Base-by-base conservation (phyloP, 2,113 vertebrate species). In the Catharus bicknelli region DNA sequence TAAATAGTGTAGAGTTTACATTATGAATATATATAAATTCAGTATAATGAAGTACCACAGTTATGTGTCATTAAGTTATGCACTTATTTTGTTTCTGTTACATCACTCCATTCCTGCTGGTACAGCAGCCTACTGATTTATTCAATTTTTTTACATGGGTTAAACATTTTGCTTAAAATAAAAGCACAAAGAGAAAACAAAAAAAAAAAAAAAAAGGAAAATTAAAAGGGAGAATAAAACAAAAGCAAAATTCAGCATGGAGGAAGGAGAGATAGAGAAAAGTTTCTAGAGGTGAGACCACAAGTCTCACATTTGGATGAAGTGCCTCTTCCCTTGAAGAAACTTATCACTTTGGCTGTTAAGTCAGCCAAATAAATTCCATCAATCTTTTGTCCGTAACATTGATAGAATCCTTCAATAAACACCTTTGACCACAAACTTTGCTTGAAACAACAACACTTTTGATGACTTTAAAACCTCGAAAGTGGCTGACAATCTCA, bases 181-280 rank as follows among this genome's bases (percentile, higher is more conserved):
- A 61, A 86, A 85, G 22, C 34, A 72, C 7, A 57, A 27, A 59
- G 13, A 83, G 20, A 50, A 68, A 86, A 43, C 5, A 67, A 51
- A 26, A 63, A 77, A 80, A 48, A n/a, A n/a, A 47, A 70, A 61
- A 86, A 85, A 79, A 47, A 16, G 7, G 7, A 45, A 23, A 19
- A 67, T 25, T 19, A 43, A 13, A 1, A 9, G 8, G 0, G 3
- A 8, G 6, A 43, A 22, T 13, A 25, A 51, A 45, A 36, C 9
- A 47, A 42, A 78, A 18, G 7, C 27, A 61, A 78, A 69, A 26
- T 70, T 27, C 14, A 51, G 29, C 27, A 83, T 15, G 13, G 30
- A 13, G 61, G 26, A 75, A 4, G 10, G 23, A 61, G 15, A 10
- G 5, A 21, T 22, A 29, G 36, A 78, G 47, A 89, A 51, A 69